phyloP scores from a whole-genome alignment of 2,888 invertebrate species.

The Magallana nippona region DNA sequence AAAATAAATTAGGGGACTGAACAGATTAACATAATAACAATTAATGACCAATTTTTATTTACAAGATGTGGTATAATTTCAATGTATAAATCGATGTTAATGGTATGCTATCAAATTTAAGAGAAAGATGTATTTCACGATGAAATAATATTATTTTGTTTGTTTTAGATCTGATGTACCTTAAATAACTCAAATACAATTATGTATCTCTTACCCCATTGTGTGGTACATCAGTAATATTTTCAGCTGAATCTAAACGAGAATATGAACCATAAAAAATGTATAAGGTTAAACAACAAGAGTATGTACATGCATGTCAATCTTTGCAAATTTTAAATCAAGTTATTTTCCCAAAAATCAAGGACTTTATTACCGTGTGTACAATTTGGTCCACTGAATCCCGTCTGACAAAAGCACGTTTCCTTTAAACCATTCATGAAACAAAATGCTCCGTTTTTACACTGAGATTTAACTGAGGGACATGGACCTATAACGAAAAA shows the following conservation, averaged over 20 bases:
- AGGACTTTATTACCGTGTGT: conserved; percentile 42
- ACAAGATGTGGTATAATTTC: no score
- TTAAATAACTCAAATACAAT: no score
- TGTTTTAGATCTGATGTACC: no score
- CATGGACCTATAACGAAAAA: conserved; percentile 41
- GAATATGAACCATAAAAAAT: not conserved
- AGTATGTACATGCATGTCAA: not conserved
- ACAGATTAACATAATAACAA: no score
- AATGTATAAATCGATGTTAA: no score
- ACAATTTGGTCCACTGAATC: conserved; percentile 48
- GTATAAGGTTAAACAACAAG: not conserved
- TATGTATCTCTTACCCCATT: conserved; percentile 6
- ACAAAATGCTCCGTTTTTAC: conserved; percentile 52
- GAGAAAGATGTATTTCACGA: not conserved
- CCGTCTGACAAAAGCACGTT: conserved; percentile 50
- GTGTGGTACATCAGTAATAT: conserved; percentile 8
- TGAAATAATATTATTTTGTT: no score
- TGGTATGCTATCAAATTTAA: not conserved
- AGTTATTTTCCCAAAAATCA: not conserved
- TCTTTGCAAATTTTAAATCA: not conserved
- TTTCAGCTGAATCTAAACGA: conserved; percentile 6
- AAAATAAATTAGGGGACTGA: not conserved
- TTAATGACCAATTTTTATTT: no score
- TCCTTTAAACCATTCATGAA: conserved; percentile 38
- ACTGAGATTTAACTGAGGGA: not conserved